Evolutionary conservation across 2,113 vertebrate species (phyloP), one percentile per base, ranked within the genome.

Genomic region (Rhea americana): DNA sequence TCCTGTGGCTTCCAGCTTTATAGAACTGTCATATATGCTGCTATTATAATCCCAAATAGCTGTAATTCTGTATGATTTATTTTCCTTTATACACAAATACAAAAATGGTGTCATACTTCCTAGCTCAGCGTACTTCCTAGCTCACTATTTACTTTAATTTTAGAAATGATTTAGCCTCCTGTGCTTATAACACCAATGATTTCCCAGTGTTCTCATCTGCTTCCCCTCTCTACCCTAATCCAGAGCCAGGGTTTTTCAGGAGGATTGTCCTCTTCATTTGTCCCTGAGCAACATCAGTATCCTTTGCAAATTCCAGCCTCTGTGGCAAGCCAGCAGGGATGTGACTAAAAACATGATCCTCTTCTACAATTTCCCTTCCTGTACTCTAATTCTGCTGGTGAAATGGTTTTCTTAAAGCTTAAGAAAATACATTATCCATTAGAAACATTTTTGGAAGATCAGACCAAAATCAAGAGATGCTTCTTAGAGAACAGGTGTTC

Each of bases 281-380:
- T 78, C 91, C 96, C 95, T 87, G 77, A 85, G 45, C 74, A 47
- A 80, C 82, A 76, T 66, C 68, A 92, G 87, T 47, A 26, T 58
- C 74, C 37, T 43, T 83, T 32, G n/a, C 74, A 13, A n/a, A 16
- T 25, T 41, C 51, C 45, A 90, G 80, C 65, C 2, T 2, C 75
- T 25, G 25, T 39, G 59, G 47, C 28, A 58, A 73, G 45, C 50
- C 35, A 47, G 61, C 28, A 30, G 41, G 37, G 22, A 58, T n/a
- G 50, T 51, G 59, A 35, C 63, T 45, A 4, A 83, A 79, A 10
- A 4, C 39, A 5, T 12, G 5, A 39, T 75, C 43, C 43, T 68
- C 43, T 58, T 55, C 65, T 62, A 17, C 8, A 14, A 62, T n/a
- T 32, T 82, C 67, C 58, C 58, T 83, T 55, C 41, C 75, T 67